Evolutionary conservation across 2,797 vertebrate species (phyloP).

Genomic region (Tokudaia muenninki): DNA sequence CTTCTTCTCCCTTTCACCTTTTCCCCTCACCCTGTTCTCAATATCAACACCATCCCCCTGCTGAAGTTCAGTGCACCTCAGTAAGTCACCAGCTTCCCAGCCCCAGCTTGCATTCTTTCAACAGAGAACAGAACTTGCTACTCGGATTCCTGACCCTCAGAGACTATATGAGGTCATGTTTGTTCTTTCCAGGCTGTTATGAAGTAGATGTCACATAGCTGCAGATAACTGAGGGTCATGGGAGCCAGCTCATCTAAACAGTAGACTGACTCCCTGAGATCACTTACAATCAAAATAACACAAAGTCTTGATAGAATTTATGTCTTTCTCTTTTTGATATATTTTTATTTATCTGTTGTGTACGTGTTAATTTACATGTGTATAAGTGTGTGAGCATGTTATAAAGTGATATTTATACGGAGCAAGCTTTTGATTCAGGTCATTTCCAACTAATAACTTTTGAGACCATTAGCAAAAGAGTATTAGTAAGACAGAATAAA

Average conservation of each 20-base stretch:
- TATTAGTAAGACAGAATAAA: background rate
- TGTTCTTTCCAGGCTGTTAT: background rate
- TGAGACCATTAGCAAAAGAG: background rate
- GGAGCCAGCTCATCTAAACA: background rate
- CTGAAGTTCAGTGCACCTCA: background rate
- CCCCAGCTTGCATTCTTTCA: background rate
- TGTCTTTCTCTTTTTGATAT: background rate
- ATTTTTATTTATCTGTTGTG: background rate
- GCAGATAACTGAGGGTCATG: background rate
- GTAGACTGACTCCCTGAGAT: background rate
- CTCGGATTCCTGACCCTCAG: background rate
- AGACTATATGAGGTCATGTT: background rate
- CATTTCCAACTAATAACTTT: background rate
- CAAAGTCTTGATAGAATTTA: background rate
- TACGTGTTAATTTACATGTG: background rate
- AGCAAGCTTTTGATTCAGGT: background rate
- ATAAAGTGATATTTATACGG: background rate
- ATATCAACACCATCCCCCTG: no score
- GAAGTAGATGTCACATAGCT: background rate
- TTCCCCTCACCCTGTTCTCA: background rate
- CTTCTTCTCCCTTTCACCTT: background rate
- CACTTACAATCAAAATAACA: background rate
- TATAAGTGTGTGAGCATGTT: background rate
- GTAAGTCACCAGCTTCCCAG: background rate
- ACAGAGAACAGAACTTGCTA: background rate